phyloP scores from a whole-genome alignment of 2,113 vertebrate genomes.

The Oxyura jamaicensis region DNA sequence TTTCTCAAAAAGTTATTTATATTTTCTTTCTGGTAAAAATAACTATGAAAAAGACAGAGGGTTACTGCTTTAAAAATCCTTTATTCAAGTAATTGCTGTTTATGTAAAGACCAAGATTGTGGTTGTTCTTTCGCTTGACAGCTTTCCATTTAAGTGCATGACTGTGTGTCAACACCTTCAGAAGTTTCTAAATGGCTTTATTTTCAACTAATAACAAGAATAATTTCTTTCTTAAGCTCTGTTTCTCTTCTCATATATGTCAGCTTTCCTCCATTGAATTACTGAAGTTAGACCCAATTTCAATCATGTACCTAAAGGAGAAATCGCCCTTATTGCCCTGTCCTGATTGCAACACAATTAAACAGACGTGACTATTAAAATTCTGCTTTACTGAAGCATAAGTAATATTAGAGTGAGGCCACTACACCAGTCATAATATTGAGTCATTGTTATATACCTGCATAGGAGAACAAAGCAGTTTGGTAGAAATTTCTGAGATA shows the following conservation, averaged over 20 bases:
- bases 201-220: background rate
- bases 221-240: background rate
- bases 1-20: slow-evolving; percentile 7
- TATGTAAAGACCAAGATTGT: background rate
- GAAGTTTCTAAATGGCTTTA: slow-evolving; percentile 1
- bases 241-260: background rate
- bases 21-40: background rate
- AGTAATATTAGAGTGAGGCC: background rate
- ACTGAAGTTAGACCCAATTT: background rate
- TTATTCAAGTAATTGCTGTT: slow-evolving; percentile 22
- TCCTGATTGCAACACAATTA: background rate
- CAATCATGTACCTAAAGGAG: background rate
- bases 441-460: background rate
- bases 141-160: background rate
- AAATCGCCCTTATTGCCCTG: background rate
- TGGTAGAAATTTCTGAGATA: background rate
- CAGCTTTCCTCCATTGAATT: background rate
- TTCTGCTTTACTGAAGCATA: background rate
- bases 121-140: background rate
- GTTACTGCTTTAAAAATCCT: background rate
- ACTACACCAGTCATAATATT: background rate
- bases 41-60: background rate
- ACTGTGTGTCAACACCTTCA: background rate
- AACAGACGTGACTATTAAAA: background rate
- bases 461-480: background rate